Conservation (phyloP, 2,113 vertebrate species). For the Gambusia holbrooki region DNA sequence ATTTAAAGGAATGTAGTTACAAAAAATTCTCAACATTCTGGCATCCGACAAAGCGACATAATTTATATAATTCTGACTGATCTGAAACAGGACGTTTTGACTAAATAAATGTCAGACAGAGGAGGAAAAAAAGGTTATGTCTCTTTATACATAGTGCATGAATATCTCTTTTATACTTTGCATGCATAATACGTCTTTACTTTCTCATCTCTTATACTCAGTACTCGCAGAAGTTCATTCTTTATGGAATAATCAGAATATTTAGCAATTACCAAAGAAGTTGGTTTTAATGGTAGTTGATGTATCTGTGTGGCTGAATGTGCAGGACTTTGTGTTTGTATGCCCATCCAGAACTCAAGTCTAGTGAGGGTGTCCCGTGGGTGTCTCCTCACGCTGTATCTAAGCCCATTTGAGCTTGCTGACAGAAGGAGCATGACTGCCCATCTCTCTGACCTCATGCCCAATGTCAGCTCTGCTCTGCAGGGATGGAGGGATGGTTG, state of each 20-base stretch:
- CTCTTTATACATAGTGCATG: too few relatives aligned
- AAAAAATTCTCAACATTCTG: too few relatives aligned
- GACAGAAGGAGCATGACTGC: constrained; percentile 73
- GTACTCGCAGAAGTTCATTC: neutral
- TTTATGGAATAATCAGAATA: neutral
- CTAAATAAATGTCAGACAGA: too few relatives aligned
- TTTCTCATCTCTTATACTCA: neutral
- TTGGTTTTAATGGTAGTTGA: neutral
- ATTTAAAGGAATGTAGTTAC: neutral
- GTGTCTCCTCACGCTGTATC: constrained; percentile 65
- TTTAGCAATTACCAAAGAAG: neutral
- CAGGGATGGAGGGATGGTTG: constrained; percentile 63
- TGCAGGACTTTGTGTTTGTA: constrained; percentile 34
- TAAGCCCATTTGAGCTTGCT: constrained; percentile 73
- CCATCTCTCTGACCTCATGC: constrained; percentile 78
- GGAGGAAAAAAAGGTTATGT: too few relatives aligned
- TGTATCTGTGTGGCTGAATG: constrained; percentile 11
- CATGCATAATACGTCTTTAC: too few relatives aligned
- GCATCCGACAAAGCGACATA: too few relatives aligned
- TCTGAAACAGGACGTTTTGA: too few relatives aligned
- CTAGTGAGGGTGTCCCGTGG: constrained; percentile 63
- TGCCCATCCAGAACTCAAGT: constrained; percentile 41
- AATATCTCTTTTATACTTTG: neutral
- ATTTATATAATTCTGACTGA: too few relatives aligned
- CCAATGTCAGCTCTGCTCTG: constrained; percentile 77